Evolutionary conservation across 2,888 invertebrate genomes (phyloP), one percentile per base, ranked within the genome.

Genomic region (Lacanobia oleracea): DNA sequence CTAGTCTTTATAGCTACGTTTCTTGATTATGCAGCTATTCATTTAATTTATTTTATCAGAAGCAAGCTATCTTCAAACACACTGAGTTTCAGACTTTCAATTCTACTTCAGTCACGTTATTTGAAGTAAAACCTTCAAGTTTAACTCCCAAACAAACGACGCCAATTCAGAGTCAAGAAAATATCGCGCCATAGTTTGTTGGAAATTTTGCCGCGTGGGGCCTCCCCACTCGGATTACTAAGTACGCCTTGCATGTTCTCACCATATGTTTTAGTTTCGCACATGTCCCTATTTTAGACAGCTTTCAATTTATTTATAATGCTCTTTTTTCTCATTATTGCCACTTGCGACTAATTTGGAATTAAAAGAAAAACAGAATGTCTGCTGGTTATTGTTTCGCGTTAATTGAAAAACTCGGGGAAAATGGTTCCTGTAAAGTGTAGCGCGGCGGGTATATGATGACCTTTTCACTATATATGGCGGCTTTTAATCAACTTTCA

Each of bases 261-360:
- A 66, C 69, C 77, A 77, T 77, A 79, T 83, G 77, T 72, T 75
- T 70, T 75, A 72, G 57, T 77, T 73, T 71, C 45, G 80, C 83
- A 79, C 61, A 83, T 79, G 80, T 77, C 67, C 27, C 53, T 71
- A 23, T 54, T 66, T 67, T n/a, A 63, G 57, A 63, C 77, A 40
- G 59, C 53, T 69, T 45, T 67, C 54, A 56, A 54, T 59, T 57
- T 51, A 56, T 71, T 57, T 57, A 65, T 65, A 43, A 54, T 51
- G 43, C 67, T 65, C 27, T 59, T 64, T 65, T 65, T 37, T 65
- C n/a, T 65, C 27, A 62, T 68, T 62, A 69, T 62, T 53, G 12
- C 45, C 54, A 66, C 43, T 77, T 81, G 50, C 48, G n/a, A 59
- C 67, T 66, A 48, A 78, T 68, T 72, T 68, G 23, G 45, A 33